Percentiles rank a stretch among this genome's conserved stretches.
Evolutionary conservation across 1,140 invertebrate genomes (phyloP).

Genomic region (Leptestheria dahalacensis): DNA sequence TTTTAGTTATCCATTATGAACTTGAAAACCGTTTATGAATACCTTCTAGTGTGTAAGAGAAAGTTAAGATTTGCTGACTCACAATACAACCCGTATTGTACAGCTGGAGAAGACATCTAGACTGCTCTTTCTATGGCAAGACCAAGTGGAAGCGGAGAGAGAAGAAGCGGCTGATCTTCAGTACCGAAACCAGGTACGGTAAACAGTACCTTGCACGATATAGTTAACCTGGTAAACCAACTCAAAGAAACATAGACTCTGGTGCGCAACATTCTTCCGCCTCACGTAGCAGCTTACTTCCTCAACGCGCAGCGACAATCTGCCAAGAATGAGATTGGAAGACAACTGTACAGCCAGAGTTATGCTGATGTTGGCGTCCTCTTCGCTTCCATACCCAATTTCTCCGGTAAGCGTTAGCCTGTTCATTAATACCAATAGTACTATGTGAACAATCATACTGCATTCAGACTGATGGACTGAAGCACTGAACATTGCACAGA

Average conservation of each 20-base stretch:
- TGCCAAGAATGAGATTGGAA: conserved; percentile 52
- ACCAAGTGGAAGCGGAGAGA: conserved; percentile 58
- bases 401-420: no score
- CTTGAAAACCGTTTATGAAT: no score
- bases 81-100: neutral
- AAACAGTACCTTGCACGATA: no score
- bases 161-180: conserved; percentile 72
- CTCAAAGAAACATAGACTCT: no score
- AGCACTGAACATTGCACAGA: no score
- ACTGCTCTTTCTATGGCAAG: conserved; percentile 57
- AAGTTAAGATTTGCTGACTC: neutral
- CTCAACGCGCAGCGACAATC: conserved; percentile 29
- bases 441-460: no score
- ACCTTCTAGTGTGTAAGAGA: no score
- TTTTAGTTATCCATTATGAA: no score
- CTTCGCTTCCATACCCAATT: conserved; percentile 91
- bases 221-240: no score
- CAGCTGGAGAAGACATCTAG: conserved; percentile 62
- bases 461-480: no score
- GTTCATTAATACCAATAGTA: no score
- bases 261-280: conserved; percentile 42
- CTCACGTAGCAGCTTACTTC: conserved; percentile 80
- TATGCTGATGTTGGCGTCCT: conserved; percentile 82
- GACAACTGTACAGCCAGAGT: conserved; percentile 84
- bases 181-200: conserved; percentile 72